Conservation (phyloP, 1,140 invertebrate genomes). For the Ladona fulva region DNA sequence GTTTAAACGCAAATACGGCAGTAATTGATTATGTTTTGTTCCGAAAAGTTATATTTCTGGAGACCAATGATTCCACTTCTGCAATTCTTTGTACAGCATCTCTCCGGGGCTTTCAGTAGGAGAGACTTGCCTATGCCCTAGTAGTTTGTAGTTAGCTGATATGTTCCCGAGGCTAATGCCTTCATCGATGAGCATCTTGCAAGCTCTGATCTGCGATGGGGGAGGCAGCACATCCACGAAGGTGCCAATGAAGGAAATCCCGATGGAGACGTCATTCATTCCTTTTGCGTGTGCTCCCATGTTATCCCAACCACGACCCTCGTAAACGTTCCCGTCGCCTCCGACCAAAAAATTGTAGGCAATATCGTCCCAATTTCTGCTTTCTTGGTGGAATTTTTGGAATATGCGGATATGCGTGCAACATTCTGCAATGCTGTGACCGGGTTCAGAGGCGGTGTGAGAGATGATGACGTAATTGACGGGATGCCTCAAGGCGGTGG, state of each 20-base stretch:
- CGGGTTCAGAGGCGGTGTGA: conserved; percentile 29
- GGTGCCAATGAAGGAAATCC: conserved; percentile 34
- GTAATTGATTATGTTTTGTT: too few species aligned
- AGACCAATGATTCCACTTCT: conserved; percentile 35
- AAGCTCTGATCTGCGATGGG: conserved; percentile 20
- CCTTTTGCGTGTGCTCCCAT: conserved; percentile 54
- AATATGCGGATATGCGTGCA: conserved; percentile 37
- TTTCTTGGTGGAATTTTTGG: conserved; percentile 46
- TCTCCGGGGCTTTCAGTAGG: conserved; percentile 33
- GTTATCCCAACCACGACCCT: conserved; percentile 60
- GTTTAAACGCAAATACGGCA: too few species aligned
- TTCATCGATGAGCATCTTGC: conserved; percentile 23
- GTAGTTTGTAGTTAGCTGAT: conserved; percentile 18
- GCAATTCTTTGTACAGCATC: conserved; percentile 40
- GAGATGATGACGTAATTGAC: conserved; percentile 35
- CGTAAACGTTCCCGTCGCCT: conserved; percentile 53
- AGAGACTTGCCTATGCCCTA: conserved; percentile 31
- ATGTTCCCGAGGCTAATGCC: conserved; percentile 21
- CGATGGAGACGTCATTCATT: conserved; percentile 55
- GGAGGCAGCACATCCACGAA: background rate
- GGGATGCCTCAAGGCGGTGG: conserved; percentile 27
- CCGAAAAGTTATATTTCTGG: background rate
- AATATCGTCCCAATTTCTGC: conserved; percentile 56
- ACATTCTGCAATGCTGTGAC: conserved; percentile 32
- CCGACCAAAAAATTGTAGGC: conserved; percentile 59